phyloP scores from a whole-genome alignment of 1,140 invertebrate genomes.

The Drosophila erecta region DNA sequence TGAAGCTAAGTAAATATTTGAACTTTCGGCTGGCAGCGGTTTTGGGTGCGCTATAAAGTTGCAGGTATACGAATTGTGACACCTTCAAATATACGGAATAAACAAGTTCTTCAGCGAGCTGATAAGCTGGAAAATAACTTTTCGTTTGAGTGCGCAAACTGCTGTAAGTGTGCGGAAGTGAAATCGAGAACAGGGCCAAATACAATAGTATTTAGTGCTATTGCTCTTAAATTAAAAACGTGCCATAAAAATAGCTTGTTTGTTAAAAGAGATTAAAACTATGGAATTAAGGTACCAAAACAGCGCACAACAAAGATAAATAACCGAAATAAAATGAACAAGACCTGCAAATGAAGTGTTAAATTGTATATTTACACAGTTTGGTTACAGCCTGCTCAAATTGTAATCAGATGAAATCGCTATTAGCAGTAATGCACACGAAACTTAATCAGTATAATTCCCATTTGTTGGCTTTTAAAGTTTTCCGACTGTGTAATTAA shows the following conservation, averaged over 20 bases:
- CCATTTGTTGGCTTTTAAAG: constrained; percentile 18
- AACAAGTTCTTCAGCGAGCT: not conserved
- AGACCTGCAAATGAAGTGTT: not conserved
- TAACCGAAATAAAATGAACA: too few species aligned
- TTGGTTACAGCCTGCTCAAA: not conserved
- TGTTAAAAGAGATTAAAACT: too few species aligned
- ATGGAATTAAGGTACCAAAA: too few species aligned
- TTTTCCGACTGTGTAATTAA: constrained; percentile 39
- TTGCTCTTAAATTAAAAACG: too few species aligned
- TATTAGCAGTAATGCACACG: constrained; percentile 22
- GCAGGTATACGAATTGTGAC: not conserved
- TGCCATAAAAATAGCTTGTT: too few species aligned
- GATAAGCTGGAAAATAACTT: not conserved
- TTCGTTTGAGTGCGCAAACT: not conserved
- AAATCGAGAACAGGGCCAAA: not conserved
- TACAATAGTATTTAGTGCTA: too few species aligned
- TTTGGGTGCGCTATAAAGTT: constrained; percentile 12
- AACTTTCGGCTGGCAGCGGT: constrained; percentile 30
- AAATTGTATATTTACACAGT: not conserved
- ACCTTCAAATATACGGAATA: not conserved
- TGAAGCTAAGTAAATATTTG: constrained; percentile 56
- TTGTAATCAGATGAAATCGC: constrained; percentile 19
- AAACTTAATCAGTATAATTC: constrained; percentile 40
- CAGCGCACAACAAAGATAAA: not conserved
- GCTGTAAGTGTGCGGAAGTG: not conserved